Conservation (phyloP, 2,113 vertebrate genomes). For the Myodes glareolus region DNA sequence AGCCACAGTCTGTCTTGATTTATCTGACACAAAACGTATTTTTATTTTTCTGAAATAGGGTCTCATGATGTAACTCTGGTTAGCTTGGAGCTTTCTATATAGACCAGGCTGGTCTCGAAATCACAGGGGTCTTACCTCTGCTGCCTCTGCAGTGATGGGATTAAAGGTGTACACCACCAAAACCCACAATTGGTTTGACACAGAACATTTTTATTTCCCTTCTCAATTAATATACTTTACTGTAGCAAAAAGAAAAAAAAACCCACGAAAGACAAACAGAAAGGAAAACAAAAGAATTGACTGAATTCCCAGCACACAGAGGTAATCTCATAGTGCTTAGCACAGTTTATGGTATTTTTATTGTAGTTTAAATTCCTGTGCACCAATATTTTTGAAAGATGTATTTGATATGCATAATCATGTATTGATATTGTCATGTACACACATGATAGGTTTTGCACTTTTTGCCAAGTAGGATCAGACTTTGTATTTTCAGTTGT, state of each 20-base stretch:
- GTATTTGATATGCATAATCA: neutral
- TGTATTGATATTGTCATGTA: neutral
- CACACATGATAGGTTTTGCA: neutral
- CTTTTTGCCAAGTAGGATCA: neutral
- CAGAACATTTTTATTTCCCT: neutral
- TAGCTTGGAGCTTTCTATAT: neutral
- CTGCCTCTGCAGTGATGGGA: neutral
- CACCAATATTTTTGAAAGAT: neutral
- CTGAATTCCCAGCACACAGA: neutral
- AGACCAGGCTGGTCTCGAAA: neutral
- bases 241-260: neutral
- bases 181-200: neutral
- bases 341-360: neutral
- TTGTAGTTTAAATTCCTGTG: neutral
- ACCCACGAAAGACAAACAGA: neutral
- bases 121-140: neutral
- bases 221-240: neutral
- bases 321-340: neutral
- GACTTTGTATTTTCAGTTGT: neutral
- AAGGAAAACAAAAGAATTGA: neutral
- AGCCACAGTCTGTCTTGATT: neutral
- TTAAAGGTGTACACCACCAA: neutral
- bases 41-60: neutral
- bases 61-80: neutral
- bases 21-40: rapidly evolving